phyloP scores from a whole-genome alignment of 2,113 vertebrate species.

The Rattus norvegicus region GRCr8 NC_086020.1:52421501-52422000 shows the following conservation, averaged over 20 bases:
- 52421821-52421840: constrained; percentile 29
- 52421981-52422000: constrained; percentile 11
- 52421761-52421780: constrained; percentile 70
- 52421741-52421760: constrained; percentile 21
- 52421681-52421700: constrained; percentile 42
- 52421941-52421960: neutral
- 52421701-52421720: constrained; percentile 64
- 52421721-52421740: constrained; percentile 63
- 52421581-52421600: constrained; percentile 38
- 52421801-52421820: constrained; percentile 20
- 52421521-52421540: constrained; percentile 12
- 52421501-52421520: neutral
- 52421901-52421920: neutral
- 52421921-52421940: constrained; percentile 16
- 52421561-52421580: constrained; percentile 6
- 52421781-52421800: constrained; percentile 58
- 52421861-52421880: neutral
- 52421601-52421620: constrained; percentile 61
- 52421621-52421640: constrained; percentile 70
- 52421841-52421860: constrained; percentile 58
- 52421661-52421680: constrained; percentile 40
- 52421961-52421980: neutral
- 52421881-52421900: neutral
- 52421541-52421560: constrained; percentile 52
- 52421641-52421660: constrained; percentile 18